Base-by-base conservation (phyloP, 2,888 invertebrate species). In the Galeopsomyia nigrocyanea region DNA sequence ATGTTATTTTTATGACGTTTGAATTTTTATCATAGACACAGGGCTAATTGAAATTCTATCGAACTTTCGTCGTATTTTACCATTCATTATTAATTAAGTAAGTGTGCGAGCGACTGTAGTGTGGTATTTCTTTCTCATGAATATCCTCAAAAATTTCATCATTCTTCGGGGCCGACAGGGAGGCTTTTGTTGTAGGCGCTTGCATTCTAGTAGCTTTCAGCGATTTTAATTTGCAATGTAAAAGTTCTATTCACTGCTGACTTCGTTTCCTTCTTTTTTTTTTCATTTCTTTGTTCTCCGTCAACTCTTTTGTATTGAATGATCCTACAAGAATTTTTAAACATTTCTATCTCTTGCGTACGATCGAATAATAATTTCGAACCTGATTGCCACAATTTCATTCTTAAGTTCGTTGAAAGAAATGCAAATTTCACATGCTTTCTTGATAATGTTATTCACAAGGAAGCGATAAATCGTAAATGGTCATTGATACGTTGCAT, bases 171-270 rank as follows among this genome's bases (percentile, higher is more conserved):
- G 16, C 10, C 16, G 55, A 21, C 60, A 65, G 49, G 7, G 47
- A 22, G 10, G 57, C 46, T 47, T 64, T 70, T 58, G 63, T 39
- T 39, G 10, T 39, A 39, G 39, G 39, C 58, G 17, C 21, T 55
- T 50, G 55, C 21, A 39, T 39, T 21, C 47, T 10, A 17, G 61
- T 26, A 55, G 47, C 31, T 69, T 69, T 39, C 49, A 62, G 17
- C n/a, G 57, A 16, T 70, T 70, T 64, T 57, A 64, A 70, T 70
- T 70, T 70, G 70, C 69, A 70, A 64, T 64, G 64, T 64, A 51
- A 70, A 64, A 51, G 53, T 47, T 3, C 22, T 64, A 50, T 64
- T 69, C 57, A 50, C 51, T 58, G 16, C 47, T 19, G 17, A 22
- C n/a, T 62, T 19, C 51, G 21, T 22, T 39, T 26, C 19, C 49